Percentiles rank a stretch among this genome's conserved stretches.
Conservation (phyloP, 2,888 invertebrate genomes). For the Tanytarsus gracilentus region DNA sequence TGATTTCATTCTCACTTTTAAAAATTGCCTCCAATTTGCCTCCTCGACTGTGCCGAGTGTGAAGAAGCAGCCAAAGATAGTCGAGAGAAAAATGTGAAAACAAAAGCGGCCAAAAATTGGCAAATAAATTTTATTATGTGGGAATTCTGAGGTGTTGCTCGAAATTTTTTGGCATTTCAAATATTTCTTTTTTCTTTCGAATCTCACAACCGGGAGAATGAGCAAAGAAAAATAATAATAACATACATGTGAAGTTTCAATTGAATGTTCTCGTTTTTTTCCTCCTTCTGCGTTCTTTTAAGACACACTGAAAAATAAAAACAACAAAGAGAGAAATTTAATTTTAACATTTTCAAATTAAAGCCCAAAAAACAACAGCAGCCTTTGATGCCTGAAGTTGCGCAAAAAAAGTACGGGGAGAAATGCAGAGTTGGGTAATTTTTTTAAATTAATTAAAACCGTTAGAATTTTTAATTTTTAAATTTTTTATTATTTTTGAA, state of each 20-base stretch:
- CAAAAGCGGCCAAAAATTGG: not conserved
- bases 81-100: not conserved
- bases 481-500: too few species aligned
- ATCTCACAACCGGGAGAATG: not conserved
- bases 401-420: too few species aligned
- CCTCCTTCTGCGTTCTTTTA: not conserved
- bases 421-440: too few species aligned
- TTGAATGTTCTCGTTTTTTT: slow-evolving; percentile 10
- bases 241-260: slow-evolving; percentile 24
- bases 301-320: not conserved
- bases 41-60: too few species aligned
- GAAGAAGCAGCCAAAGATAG: not conserved
- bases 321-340: not conserved
- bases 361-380: too few species aligned
- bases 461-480: too few species aligned
- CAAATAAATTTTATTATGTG: not conserved
- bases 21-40: too few species aligned
- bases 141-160: slow-evolving; percentile 25
- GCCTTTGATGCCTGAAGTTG: too few species aligned
- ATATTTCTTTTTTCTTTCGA: slow-evolving; percentile 3
- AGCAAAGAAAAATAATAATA: not conserved
- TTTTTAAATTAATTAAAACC: not conserved
- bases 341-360: slow-evolving; percentile 1
- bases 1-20: too few species aligned
- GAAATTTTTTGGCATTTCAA: slow-evolving; percentile 25